Percentiles rank a stretch among this genome's conserved stretches.
These are phyloP conservation scores for Zootoca vivipara DNA, from an alignment of 2,113 vertebrate genomes.

Conservation along the genomic window DNA sequence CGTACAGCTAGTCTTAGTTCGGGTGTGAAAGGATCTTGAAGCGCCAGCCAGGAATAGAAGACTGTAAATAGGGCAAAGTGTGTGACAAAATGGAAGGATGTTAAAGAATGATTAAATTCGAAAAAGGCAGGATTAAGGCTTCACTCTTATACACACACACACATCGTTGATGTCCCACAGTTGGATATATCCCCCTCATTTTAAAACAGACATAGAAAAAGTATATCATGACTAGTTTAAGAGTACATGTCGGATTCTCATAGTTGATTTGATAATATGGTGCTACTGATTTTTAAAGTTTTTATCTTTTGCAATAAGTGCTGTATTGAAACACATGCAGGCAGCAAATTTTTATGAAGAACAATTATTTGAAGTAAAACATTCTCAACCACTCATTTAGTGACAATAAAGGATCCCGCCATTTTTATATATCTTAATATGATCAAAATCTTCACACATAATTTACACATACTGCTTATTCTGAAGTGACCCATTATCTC, in stretches of 20 bases:
- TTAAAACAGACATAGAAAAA: background rate
- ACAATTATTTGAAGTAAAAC: slow-evolving; percentile 46
- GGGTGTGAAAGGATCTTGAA: background rate
- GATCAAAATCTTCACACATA: slow-evolving; percentile 51
- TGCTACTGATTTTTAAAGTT: background rate
- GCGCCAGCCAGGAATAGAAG: background rate
- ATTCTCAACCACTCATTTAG: slow-evolving; percentile 43
- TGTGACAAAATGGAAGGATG: background rate
- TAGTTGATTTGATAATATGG: background rate
- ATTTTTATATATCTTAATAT: slow-evolving; percentile 10
- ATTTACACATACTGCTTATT: slow-evolving; percentile 21
- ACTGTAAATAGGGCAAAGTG: background rate
- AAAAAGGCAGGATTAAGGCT: background rate
- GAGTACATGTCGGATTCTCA: background rate
- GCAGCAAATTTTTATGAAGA: slow-evolving; percentile 52
- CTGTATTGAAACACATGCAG: slow-evolving; percentile 50
- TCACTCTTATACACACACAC: background rate
- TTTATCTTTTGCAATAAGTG: slow-evolving; percentile 51
- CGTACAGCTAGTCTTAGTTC: background rate
- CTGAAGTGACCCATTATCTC: background rate
- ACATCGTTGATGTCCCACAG: background rate
- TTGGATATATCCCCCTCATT: background rate
- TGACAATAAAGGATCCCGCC: slow-evolving; percentile 40
- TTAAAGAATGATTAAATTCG: background rate
- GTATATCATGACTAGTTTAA: background rate